Evolutionary conservation across 2,888 invertebrate species (phyloP).

Genomic region (Lasioglossum marginatum): DNA sequence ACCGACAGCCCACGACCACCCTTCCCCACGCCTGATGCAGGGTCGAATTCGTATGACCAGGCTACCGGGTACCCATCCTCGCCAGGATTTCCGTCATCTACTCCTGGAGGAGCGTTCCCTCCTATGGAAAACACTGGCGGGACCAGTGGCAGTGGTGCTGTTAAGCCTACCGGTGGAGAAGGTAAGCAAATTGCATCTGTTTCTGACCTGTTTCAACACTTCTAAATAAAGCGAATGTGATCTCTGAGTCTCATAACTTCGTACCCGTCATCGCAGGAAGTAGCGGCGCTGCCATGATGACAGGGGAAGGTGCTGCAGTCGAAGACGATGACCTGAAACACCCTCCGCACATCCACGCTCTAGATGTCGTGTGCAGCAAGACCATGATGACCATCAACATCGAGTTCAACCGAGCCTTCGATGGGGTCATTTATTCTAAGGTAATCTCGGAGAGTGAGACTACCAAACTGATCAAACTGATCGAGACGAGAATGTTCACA

Average conservation of each 20-base stretch:
- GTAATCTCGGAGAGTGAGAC: slow-evolving; percentile 72
- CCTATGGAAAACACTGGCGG: background rate
- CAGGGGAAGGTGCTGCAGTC: background rate
- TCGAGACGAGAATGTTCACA: slow-evolving; percentile 65
- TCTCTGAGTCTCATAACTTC: background rate
- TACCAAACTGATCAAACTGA: background rate
- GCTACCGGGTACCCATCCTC: slow-evolving; percentile 16
- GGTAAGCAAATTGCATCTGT: background rate
- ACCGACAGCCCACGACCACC: slow-evolving; percentile 55
- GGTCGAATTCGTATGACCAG: background rate
- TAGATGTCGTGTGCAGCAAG: slow-evolving; percentile 92
- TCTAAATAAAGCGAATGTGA: background rate
- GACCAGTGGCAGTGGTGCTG: slow-evolving; percentile 60
- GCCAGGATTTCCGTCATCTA: slow-evolving; percentile 35
- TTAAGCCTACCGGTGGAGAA: slow-evolving; percentile 46
- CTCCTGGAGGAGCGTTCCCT: slow-evolving; percentile 31
- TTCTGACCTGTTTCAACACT: background rate
- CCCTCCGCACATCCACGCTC: slow-evolving; percentile 91
- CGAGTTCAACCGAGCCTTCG: slow-evolving; percentile 91
- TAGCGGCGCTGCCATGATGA: background rate
- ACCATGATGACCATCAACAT: slow-evolving; percentile 93
- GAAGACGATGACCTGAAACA: slow-evolving; percentile 87
- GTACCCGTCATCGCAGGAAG: background rate
- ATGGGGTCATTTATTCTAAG: slow-evolving; percentile 93
- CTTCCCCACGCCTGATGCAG: slow-evolving; percentile 52